These are phyloP conservation scores for Calyptomena viridis DNA, from an alignment of 2,113 vertebrate genomes.

Conservation along the genomic window DNA sequence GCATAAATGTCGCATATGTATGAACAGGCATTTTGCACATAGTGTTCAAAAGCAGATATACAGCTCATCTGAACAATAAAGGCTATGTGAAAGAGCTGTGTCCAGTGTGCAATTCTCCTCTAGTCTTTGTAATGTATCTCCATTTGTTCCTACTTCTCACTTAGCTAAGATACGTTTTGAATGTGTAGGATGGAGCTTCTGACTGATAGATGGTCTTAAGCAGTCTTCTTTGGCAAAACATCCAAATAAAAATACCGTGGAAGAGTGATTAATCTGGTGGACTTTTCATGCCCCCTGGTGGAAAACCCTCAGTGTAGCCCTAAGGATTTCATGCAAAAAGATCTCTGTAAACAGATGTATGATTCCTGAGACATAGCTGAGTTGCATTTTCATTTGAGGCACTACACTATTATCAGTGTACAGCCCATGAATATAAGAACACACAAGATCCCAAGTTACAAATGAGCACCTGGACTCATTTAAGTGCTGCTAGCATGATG, in stretches of 20 bases:
- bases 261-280: neutral
- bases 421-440: constrained; percentile 53
- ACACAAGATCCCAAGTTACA: constrained; percentile 59
- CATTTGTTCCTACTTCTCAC: neutral
- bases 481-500: constrained; percentile 68
- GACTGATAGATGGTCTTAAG: neutral
- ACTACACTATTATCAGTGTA: constrained; percentile 22
- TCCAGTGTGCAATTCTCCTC: neutral
- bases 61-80: neutral
- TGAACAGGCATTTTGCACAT: neutral
- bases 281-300: constrained; percentile 71
- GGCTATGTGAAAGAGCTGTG: neutral
- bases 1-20: neutral
- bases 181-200: neutral
- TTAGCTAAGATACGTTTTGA: neutral
- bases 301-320: neutral
- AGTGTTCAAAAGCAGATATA: neutral
- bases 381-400: constrained; percentile 26
- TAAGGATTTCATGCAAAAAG: neutral
- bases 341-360: constrained; percentile 51
- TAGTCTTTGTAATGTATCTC: neutral
- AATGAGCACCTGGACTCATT: constrained; percentile 71
- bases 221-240: neutral
- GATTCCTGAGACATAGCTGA: constrained; percentile 50
- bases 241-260: neutral